These are phyloP conservation scores for Conchocele bisecta DNA, from an alignment of 2,888 invertebrate species.

Conservation along the genomic window DNA sequence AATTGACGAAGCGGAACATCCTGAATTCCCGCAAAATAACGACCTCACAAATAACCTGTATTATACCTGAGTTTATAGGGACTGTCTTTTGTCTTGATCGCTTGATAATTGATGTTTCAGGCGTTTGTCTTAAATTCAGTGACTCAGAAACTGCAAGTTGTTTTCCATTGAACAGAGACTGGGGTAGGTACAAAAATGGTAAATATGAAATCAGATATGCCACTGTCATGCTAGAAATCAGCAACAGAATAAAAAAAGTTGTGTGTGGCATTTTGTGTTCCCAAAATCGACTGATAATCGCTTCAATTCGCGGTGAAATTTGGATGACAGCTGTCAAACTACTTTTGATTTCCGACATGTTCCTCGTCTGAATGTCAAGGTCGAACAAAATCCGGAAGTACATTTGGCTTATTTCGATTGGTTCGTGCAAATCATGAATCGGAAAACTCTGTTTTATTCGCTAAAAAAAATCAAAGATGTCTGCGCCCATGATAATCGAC, in stretches of 20 bases:
- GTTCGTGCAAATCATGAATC: slow-evolving; percentile 8
- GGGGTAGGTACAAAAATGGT: too few species aligned
- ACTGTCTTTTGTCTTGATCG: slow-evolving; percentile 57
- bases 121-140: too few species aligned
- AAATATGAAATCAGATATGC: slow-evolving; percentile 56
- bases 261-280: slow-evolving; percentile 51
- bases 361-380: slow-evolving; percentile 14
- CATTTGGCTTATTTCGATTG: slow-evolving; percentile 62
- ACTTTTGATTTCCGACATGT: slow-evolving; percentile 50
- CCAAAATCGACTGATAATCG: slow-evolving; percentile 24
- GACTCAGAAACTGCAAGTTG: too few species aligned
- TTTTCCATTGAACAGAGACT: too few species aligned
- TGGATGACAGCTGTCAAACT: slow-evolving; percentile 39
- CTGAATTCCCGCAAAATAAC: too few species aligned
- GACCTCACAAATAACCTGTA: neutral
- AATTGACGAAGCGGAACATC: too few species aligned
- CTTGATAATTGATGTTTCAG: slow-evolving; percentile 58
- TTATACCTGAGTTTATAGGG: slow-evolving; percentile 60
- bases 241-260: slow-evolving; percentile 43
- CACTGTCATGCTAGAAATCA: slow-evolving; percentile 53
- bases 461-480: slow-evolving; percentile 48
- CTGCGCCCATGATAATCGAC: slow-evolving; percentile 51
- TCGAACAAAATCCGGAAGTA: slow-evolving; percentile 45
- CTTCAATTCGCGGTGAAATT: slow-evolving; percentile 31
- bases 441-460: slow-evolving; percentile 7